These are phyloP conservation scores for Malurus splendens DNA, from an alignment of 2,797 vertebrate genomes.

Conservation along the genomic window DNA sequence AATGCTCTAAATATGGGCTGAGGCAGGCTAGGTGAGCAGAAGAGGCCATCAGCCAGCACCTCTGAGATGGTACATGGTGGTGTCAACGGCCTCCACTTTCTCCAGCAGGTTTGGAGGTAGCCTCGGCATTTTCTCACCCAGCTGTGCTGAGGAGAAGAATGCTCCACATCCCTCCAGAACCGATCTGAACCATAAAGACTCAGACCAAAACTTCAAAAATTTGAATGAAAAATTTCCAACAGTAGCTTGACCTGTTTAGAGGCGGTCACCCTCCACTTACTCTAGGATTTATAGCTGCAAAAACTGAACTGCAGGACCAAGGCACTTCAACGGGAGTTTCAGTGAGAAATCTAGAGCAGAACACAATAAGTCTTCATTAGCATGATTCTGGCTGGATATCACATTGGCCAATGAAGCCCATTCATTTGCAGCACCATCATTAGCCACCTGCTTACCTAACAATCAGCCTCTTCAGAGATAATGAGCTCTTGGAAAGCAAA, in stretches of 20 bases:
- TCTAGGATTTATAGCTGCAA: background rate
- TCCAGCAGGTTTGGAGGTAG: background rate
- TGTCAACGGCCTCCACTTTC: background rate
- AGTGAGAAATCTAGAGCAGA: background rate
- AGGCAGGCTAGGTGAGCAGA: background rate
- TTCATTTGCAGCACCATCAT: background rate
- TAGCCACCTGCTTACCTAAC: background rate
- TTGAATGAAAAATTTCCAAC: background rate
- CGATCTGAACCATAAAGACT: accelerated
- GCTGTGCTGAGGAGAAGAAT: background rate
- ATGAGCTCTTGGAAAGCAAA: background rate
- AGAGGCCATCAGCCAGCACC: background rate
- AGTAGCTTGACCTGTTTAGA: background rate
- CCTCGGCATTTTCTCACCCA: background rate
- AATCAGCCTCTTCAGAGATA: background rate
- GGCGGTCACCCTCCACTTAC: accelerated
- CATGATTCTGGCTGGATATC: background rate
- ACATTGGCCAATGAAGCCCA: background rate
- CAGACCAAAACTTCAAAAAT: background rate
- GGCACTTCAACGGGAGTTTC: background rate
- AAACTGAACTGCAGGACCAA: background rate
- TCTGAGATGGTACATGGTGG: accelerated
- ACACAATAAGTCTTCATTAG: background rate
- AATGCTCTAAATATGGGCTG: background rate
- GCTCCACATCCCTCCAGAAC: background rate